Evolutionary conservation across 1,140 invertebrate genomes (phyloP).

Genomic region (Odontomachus brunneus): DNA sequence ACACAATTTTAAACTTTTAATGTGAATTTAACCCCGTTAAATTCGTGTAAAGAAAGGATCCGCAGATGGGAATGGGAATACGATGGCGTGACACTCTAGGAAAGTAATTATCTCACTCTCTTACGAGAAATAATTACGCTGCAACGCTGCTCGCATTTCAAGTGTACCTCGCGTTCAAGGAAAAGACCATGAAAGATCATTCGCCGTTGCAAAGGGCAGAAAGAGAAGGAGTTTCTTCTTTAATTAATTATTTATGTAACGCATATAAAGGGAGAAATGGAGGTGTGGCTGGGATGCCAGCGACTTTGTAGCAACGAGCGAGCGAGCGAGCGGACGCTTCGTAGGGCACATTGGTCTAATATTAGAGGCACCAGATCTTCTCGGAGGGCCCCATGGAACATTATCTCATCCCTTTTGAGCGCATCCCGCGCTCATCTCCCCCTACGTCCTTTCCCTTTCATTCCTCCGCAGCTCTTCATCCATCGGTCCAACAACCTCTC

Average conservation of each 20-base stretch:
- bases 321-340: constrained; percentile 25
- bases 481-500: constrained; percentile 44
- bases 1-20: no score
- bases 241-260: constrained; percentile 31
- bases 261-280: not conserved
- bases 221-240: not conserved
- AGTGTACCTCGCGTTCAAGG: not conserved
- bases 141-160: no score
- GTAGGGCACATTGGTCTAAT: constrained; percentile 66
- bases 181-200: not conserved
- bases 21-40: no score
- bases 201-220: no score
- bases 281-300: not conserved
- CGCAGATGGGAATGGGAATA: no score
- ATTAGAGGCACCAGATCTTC: constrained; percentile 70
- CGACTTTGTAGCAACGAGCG: not conserved
- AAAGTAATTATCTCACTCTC: no score
- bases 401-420: constrained; percentile 65
- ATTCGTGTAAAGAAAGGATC: no score
- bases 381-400: constrained; percentile 60
- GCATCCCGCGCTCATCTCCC: constrained; percentile 2
- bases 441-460: constrained; percentile 28
- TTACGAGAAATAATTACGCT: no score
- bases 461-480: constrained; percentile 26
- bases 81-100: no score